Percentiles rank a stretch among this genome's conserved stretches.
These are phyloP conservation scores for Drosophila varians DNA, from an alignment of 1,140 invertebrate species.

Conservation along the genomic window DNA sequence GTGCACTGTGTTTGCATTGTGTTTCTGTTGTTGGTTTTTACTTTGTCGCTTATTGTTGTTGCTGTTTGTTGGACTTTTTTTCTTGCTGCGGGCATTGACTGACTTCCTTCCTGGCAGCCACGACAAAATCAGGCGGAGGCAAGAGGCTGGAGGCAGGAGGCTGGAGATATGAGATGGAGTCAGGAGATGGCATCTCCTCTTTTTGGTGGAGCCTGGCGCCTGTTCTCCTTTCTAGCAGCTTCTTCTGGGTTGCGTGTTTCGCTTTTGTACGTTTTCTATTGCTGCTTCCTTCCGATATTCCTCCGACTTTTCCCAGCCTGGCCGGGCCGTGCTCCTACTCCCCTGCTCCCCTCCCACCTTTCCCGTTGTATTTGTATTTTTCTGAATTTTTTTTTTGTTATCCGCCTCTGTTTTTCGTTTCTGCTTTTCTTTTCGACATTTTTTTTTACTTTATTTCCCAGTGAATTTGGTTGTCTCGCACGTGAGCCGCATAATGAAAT, in stretches of 20 bases:
- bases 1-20: conserved; percentile 28
- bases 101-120: conserved; percentile 65
- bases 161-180: conserved; percentile 8
- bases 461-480: conserved; percentile 83
- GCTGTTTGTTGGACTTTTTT: conserved; percentile 41
- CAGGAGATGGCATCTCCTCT: conserved; percentile 36
- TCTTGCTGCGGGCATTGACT: conserved; percentile 78
- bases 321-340: neutral
- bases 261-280: conserved; percentile 72
- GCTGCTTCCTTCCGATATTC: conserved; percentile 72
- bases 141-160: conserved; percentile 7
- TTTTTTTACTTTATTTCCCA: conserved; percentile 76
- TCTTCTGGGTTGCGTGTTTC: conserved; percentile 55
- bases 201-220: conserved; percentile 41
- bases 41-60: conserved; percentile 72
- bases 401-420: conserved; percentile 27
- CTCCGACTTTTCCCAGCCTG: conserved; percentile 11
- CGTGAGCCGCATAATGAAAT: conserved; percentile 81
- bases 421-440: conserved; percentile 42
- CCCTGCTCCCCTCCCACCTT: neutral
- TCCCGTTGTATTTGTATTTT: conserved; percentile 52
- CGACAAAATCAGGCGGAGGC: conserved; percentile 9
- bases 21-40: conserved; percentile 70
- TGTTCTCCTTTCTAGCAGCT: conserved; percentile 14
- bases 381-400: conserved; percentile 24